Evolutionary conservation across 2,797 vertebrate species (phyloP).

Genomic region (Coreius guichenoti): DNA sequence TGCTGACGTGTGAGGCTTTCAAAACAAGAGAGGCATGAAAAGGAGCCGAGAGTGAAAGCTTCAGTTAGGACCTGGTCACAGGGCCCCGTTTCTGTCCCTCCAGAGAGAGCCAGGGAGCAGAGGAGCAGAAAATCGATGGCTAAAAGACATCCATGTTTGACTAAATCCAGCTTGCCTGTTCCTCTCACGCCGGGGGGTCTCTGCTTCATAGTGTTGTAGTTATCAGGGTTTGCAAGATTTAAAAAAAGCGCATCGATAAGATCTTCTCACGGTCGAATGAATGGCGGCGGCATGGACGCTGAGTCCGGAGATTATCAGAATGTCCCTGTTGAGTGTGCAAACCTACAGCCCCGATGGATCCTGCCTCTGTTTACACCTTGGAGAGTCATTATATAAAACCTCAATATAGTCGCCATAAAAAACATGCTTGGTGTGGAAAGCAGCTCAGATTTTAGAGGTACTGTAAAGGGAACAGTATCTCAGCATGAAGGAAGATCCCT

Average conservation of each 20-base stretch:
- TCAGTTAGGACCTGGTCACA: conserved; percentile 17
- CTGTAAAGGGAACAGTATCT: conserved; percentile 32
- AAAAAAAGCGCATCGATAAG: conserved; percentile 44
- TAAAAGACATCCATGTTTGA: conserved; percentile 54
- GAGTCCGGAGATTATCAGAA: conserved; percentile 39
- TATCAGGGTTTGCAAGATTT: conserved; percentile 42
- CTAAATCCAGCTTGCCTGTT: conserved; percentile 43
- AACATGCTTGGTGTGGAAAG: conserved; percentile 13
- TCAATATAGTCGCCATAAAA: conserved; percentile 39
- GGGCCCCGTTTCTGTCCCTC: conserved; percentile 33
- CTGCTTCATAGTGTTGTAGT: conserved; percentile 51
- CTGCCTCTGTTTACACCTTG: conserved; percentile 22
- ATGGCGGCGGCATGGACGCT: conserved; percentile 1
- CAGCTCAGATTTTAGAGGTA: conserved; percentile 31
- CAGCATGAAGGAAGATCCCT: conserved; percentile 33
- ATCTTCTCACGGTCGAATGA: conserved; percentile 41
- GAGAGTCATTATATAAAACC: conserved; percentile 40
- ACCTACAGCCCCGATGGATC: conserved; percentile 20
- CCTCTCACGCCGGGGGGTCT: conserved; percentile 44
- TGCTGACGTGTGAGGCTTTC: conserved; percentile 15
- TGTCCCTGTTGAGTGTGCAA: conserved; percentile 7
- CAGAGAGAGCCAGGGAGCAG: conserved; percentile 29
- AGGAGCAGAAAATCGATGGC: conserved; percentile 51
- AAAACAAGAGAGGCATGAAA: conserved; percentile 10
- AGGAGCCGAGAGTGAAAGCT: not conserved